Evolutionary conservation across 2,797 vertebrate species (phyloP).

Genomic region (Silurus aristotelis): DNA sequence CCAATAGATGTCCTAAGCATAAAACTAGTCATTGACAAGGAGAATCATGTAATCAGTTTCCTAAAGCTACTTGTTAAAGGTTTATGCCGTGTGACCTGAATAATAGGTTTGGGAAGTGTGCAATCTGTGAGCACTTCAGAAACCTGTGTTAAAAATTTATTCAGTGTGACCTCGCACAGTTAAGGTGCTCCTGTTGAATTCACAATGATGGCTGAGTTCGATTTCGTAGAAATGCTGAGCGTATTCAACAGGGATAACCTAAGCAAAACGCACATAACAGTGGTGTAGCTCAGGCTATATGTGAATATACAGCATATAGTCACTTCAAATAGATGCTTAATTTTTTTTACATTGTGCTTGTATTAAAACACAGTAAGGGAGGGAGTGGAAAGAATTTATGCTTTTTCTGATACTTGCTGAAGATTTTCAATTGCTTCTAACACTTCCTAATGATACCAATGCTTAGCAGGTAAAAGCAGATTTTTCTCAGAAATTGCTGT

Average conservation of each 20-base stretch:
- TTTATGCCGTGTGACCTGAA: constrained; percentile 32
- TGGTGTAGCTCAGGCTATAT: neutral
- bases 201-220: neutral
- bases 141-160: constrained; percentile 23
- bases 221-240: neutral
- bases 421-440: neutral
- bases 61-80: constrained; percentile 28
- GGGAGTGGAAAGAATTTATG: neutral
- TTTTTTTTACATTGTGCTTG: neutral
- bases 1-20: neutral
- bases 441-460: neutral
- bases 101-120: constrained; percentile 30
- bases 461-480: neutral
- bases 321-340: neutral
- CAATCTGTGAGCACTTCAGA: constrained; percentile 18
- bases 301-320: neutral
- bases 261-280: neutral
- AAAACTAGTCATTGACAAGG: constrained; percentile 3
- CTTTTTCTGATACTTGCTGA: neutral
- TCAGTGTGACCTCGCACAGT: constrained; percentile 16
- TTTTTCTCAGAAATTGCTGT: neutral
- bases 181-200: constrained; percentile 12
- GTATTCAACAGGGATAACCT: neutral
- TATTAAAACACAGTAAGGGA: neutral
- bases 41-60: constrained; percentile 29